These are phyloP conservation scores for Orchesella flavescens DNA, from an alignment of 2,888 invertebrate species.

Conservation along the genomic window DNA sequence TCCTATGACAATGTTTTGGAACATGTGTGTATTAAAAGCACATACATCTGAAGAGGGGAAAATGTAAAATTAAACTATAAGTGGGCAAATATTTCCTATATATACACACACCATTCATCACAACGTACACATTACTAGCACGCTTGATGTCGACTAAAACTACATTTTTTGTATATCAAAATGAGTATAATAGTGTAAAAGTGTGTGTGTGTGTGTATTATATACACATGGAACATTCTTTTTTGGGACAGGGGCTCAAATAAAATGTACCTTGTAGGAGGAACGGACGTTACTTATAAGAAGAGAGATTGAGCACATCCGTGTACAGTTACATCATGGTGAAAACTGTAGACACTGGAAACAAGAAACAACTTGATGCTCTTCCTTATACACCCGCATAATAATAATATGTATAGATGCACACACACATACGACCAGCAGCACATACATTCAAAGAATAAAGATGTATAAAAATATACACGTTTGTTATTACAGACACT, in stretches of 20 bases:
- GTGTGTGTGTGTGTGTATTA: neutral
- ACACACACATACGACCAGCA: neutral
- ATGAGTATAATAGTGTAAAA: neutral
- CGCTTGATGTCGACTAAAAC: neutral
- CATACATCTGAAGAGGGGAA: neutral
- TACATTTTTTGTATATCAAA: neutral
- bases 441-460: neutral
- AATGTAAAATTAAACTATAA: neutral
- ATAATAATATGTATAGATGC: neutral
- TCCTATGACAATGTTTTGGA: neutral
- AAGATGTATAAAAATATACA: neutral
- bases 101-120: neutral
- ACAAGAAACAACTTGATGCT: constrained; percentile 51
- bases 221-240: constrained; percentile 15
- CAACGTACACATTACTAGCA: neutral
- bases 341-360: neutral
- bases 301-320: neutral
- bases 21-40: constrained; percentile 6
- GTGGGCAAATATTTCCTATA: neutral
- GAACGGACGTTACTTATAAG: constrained; percentile 10
- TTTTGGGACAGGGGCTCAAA: constrained; percentile 34
- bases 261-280: neutral
- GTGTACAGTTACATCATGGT: neutral
- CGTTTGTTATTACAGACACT: neutral
- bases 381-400: constrained; percentile 1